phyloP scores from a whole-genome alignment of 2,797 vertebrate genomes.

The Hippoglossus hippoglossus region DNA sequence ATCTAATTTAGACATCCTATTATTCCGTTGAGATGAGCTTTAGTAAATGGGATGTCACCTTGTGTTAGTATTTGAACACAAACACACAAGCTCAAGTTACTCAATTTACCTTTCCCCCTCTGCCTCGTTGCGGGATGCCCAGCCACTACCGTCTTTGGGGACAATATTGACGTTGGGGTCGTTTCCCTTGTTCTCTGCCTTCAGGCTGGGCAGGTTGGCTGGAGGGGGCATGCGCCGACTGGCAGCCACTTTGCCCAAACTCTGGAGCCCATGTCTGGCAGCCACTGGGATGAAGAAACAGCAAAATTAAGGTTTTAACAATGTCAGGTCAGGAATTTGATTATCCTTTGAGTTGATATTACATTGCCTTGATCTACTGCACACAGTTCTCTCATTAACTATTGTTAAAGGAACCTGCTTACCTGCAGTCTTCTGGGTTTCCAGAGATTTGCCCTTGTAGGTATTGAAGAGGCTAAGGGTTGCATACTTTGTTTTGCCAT shows the following conservation, averaged over 20 bases:
- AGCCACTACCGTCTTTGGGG: constrained; percentile 97
- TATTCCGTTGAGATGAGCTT: not conserved
- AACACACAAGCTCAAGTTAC: not conserved
- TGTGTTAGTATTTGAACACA: not conserved
- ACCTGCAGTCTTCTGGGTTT: constrained; percentile 99
- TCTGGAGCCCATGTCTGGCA: constrained; percentile 99
- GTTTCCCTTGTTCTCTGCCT: constrained; percentile 99
- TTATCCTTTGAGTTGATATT: not conserved
- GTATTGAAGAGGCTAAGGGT: constrained; percentile 99
- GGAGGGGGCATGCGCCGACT: constrained; percentile 99
- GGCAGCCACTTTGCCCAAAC: constrained; percentile 98
- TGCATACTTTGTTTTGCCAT: constrained; percentile 99
- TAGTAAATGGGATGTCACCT: not conserved
- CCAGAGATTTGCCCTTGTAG: constrained; percentile 99
- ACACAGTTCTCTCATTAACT: not conserved
- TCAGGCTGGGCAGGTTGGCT: constrained; percentile 97
- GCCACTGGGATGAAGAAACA: constrained; percentile 84
- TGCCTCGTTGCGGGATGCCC: constrained; percentile 94
- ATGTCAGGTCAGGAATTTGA: not conserved
- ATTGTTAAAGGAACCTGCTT: constrained; percentile 50
- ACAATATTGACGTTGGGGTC: constrained; percentile 99
- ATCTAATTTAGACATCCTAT: not conserved
- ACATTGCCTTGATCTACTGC: not conserved
- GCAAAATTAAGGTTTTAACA: not conserved
- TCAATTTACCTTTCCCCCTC: constrained; percentile 93